Base-by-base conservation (phyloP, 2,888 invertebrate genomes). In the Hipparchia semele region DNA sequence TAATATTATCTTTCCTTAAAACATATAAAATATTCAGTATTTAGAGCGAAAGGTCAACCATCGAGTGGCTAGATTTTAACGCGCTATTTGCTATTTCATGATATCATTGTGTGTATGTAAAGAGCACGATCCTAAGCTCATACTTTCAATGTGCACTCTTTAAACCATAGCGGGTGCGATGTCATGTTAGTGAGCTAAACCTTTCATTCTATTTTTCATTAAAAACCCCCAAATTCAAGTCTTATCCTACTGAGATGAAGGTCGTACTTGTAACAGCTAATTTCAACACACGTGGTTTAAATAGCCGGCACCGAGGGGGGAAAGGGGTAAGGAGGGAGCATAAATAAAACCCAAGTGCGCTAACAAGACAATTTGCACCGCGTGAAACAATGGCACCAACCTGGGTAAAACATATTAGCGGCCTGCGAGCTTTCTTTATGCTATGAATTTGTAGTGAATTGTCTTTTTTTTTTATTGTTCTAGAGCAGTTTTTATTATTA, bases 301-400 rank as follows among this genome's bases (percentile, higher is more conserved):
- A 46, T 46, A 49, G 46, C 46, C 62, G 13, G 46, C 6, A 2
- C 13, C 13, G 13, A 0, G 8, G 62, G 46, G 62, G 46, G 2
- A 3, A 6, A 46, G 61, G 1, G 45, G n/a, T 0, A 2, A 45
- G 61, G 53, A 13, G 23, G 6, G 13, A 9, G 12, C 65, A 66
- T 56, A 67, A 67, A 67, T 67, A 54, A 67, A n/a, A 67, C n/a
- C 54, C 67, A 23, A 67, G 46, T 58, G 67, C 45, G 56, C 58
- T 67, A 67, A 67, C 67, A 58, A 67, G 56, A 56, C 56, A 45
- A 67, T 67, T 67, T 58, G 45, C 67, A 67, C 45, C 65, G 23
- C 7, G 53, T 9, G 9, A 12, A 5, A 12, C 8, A 62, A 62
- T 13, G 49, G 45, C 4, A 6, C n/a, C 7, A 62, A 62, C 62